Evolutionary conservation across 2,113 vertebrate species (phyloP), one percentile per base, ranked within the genome.

Genomic region (Stegastes partitus): DNA sequence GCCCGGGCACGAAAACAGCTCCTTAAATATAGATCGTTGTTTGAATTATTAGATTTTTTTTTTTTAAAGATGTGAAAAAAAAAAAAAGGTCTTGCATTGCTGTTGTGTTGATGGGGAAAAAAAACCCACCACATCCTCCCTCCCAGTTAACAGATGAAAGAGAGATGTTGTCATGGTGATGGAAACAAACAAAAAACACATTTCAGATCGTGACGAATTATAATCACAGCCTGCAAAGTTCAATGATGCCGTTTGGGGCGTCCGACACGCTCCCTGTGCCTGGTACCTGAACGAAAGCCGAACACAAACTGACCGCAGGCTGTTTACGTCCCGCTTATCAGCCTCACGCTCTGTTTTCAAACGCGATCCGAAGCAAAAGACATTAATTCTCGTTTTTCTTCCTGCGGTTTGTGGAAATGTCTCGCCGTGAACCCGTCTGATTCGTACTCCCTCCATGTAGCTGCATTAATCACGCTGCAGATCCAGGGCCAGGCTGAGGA

Each of bases 391-490:
- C 72, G 83, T 83, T 79, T 58, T 70, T 80, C 66, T 72, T 61
- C 51, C 62, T 65, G 53, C 11, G 3, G 50, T 68, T 71, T 72
- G 73, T 58, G 58, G 63, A 83, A 68, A 79, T 64, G 66, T 72
- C 82, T 81, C 70, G 61, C 55, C 70, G 79, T 55, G 51, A 74
- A 65, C 72, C 74, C n/a, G 72, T 72, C 66, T 82, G 82, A 83
- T 77, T 82, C 64, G 58, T 53, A 62, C 92, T 90, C 83, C 75
- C 78, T 68, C 28, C 65, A 57, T 84, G 77, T 69, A 70, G 56
- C 70, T 14, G 73, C 86, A 92, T 92, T 85, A 89, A 91, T 93
- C 91, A 92, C 15, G 22, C 31, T 61, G 63, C 37, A 82, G 89
- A 78, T 78, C 72, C 53, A 63, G 56, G 66, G 68, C 65, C 28